Percentiles rank a stretch among this genome's conserved stretches.
Conservation (phyloP, 2,113 vertebrate genomes). For the Centropus bengalensis region DNA sequence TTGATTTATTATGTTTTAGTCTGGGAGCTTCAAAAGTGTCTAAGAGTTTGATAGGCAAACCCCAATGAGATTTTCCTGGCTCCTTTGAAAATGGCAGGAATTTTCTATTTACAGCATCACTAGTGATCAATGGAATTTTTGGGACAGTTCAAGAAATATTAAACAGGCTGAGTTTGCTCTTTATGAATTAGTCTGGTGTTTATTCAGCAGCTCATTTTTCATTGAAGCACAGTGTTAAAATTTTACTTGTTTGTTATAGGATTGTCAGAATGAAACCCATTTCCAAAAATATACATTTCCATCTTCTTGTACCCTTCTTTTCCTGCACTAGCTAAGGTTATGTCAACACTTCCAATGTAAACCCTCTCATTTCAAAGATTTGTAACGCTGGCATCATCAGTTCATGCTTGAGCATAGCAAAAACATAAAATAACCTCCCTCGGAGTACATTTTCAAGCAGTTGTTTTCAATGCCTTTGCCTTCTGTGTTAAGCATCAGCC, state of each 20-base stretch:
- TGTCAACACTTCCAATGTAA: conserved; percentile 39
- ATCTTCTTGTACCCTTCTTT: neutral
- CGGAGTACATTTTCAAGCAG: neutral
- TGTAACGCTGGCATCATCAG: neutral
- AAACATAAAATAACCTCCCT: conserved; percentile 14
- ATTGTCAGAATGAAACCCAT: conserved; percentile 55
- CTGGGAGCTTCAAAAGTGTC: conserved; percentile 54
- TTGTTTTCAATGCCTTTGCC: neutral
- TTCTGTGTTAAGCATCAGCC: neutral
- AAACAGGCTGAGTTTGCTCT: conserved; percentile 49
- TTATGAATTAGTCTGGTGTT: conserved; percentile 62
- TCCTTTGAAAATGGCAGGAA: conserved; percentile 56
- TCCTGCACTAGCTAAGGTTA: conserved; percentile 36
- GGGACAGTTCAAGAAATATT: conserved; percentile 35
- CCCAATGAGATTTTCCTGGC: conserved; percentile 49
- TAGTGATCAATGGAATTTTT: conserved; percentile 34
- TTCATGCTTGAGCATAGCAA: neutral
- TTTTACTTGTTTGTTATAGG: conserved; percentile 57
- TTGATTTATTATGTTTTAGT: conserved; percentile 57
- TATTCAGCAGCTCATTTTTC: conserved; percentile 66
- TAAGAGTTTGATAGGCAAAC: conserved; percentile 51
- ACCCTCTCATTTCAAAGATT: conserved; percentile 37
- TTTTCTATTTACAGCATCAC: conserved; percentile 58
- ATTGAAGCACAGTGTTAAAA: conserved; percentile 28
- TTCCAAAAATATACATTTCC: conserved; percentile 66